Evolutionary conservation across 2,888 invertebrate species (phyloP).

Genomic region (Cyclophora albipunctata): DNA sequence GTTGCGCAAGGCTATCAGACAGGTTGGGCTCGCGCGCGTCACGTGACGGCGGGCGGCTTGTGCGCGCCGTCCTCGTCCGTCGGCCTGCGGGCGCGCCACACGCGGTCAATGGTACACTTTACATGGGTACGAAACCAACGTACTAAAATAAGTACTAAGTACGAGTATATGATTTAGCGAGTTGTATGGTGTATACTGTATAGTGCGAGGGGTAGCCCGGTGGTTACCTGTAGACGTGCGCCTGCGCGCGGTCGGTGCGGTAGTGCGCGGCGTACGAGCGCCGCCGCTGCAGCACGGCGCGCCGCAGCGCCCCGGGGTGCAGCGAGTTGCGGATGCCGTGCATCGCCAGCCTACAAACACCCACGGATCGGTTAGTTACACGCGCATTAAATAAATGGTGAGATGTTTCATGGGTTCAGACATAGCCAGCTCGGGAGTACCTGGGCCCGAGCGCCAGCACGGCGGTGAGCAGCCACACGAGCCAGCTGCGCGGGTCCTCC

Average conservation of each 20-base stretch:
- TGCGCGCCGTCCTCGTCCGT: slow-evolving; percentile 63
- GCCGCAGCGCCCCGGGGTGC: slow-evolving; percentile 84
- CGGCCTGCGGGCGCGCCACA: slow-evolving; percentile 36
- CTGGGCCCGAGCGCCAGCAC: slow-evolving; percentile 88
- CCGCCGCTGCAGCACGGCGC: slow-evolving; percentile 78
- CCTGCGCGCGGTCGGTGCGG: slow-evolving; percentile 39
- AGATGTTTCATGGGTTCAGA: too few relatives aligned
- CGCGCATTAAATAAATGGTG: too few relatives aligned
- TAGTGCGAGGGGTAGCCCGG: too few relatives aligned
- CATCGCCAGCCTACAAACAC: slow-evolving; percentile 77
- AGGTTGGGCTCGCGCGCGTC: slow-evolving; percentile 41
- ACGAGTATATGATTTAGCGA: too few relatives aligned
- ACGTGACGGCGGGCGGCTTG: slow-evolving; percentile 57
- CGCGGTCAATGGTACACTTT: neutral
- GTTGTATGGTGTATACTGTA: too few relatives aligned
- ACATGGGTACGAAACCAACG: too few relatives aligned
- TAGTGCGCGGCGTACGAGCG: slow-evolving; percentile 48
- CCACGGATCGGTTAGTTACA: too few relatives aligned
- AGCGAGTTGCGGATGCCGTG: slow-evolving; percentile 80
- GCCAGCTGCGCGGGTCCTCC: slow-evolving; percentile 85
- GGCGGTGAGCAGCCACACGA: slow-evolving; percentile 83
- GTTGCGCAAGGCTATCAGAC: slow-evolving; percentile 11
- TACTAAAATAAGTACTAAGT: too few relatives aligned
- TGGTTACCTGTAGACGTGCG: slow-evolving; percentile 45
- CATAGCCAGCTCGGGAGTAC: slow-evolving; percentile 52